These are phyloP conservation scores for Peromyscus californicus DNA, from an alignment of 2,113 vertebrate species.

Conservation along the genomic window DNA sequence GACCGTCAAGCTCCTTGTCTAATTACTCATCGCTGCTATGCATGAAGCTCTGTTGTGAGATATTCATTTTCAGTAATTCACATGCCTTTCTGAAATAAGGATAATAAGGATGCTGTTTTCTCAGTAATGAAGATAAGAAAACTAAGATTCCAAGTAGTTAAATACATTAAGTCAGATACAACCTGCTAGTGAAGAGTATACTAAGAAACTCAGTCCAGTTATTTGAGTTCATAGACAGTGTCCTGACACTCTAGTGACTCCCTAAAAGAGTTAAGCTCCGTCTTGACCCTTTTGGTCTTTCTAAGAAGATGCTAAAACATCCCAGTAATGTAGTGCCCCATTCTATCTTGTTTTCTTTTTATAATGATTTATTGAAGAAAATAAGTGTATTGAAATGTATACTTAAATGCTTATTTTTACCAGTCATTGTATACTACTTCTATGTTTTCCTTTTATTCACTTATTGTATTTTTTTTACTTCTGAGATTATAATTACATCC, in stretches of 20 bases:
- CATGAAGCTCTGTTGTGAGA: background rate
- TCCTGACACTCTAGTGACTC: background rate
- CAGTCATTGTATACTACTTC: background rate
- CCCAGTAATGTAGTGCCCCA: background rate
- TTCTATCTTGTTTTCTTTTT: constrained; percentile 30
- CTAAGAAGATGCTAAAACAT: background rate
- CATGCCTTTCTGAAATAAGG: background rate
- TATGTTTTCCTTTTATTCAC: background rate
- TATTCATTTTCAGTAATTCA: background rate
- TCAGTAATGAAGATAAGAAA: background rate
- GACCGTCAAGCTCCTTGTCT: background rate
- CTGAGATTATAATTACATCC: background rate
- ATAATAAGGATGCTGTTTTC: background rate
- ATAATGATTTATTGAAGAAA: background rate
- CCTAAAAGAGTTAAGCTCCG: background rate
- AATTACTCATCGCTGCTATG: background rate
- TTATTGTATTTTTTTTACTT: background rate
- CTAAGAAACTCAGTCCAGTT: background rate
- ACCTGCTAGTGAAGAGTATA: background rate
- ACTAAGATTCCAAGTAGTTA: background rate
- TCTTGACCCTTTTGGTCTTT: background rate
- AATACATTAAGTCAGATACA: background rate
- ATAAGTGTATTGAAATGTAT: background rate
- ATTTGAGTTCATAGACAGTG: background rate
- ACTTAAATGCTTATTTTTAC: background rate